Base-by-base conservation (phyloP, 2,797 vertebrate species). In the Molossus alvarezi region DNA sequence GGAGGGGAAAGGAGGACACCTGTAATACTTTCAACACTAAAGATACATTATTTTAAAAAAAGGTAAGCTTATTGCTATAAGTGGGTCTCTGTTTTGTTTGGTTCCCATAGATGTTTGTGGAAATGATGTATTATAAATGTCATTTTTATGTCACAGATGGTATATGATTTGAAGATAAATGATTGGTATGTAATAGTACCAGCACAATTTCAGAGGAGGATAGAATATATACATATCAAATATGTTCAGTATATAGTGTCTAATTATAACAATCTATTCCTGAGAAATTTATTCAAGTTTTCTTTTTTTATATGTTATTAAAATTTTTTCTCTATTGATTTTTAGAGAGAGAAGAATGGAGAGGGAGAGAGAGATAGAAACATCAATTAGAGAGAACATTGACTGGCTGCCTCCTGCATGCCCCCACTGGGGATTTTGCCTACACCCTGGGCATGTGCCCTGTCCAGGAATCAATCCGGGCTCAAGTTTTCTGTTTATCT, bases 271-370 rank as follows among this genome's bases (percentile, higher is more conserved):
- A 25, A 45, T 75, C 45, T 29, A 90, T 29, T 29, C 9, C 73
- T 88, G 18, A 96, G 73, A 88, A 18, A 72, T 60, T 84, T 94
- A 67, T 29, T 76, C 14, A 65, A 72, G 82, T 79, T 60, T 6
- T 3, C 60, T 83, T 77, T 45, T 45, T 45, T 45, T 45, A 45
- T 45, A 45, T 6, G 6, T 45, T 45, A 33, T 45, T 45, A 45
- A 45, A 45, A 3, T 45, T 6, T 45, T 45, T 45, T 45, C 41
- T 45, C 41, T 45, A 45, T 45, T 45, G 41, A 45, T 45, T 45
- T 5, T 45, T 45, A 45, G 6, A 45, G 41, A 45, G 41, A 45
- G 41, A 45, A 3, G 41, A 45, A 45, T 5, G 41, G 41, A 45
- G 41, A 5, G 6, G 41, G 41, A 45, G 41, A 45, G 41, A 45